phyloP scores from a whole-genome alignment of 1,140 invertebrate genomes.

The Caenorhabditis latens region DNA sequence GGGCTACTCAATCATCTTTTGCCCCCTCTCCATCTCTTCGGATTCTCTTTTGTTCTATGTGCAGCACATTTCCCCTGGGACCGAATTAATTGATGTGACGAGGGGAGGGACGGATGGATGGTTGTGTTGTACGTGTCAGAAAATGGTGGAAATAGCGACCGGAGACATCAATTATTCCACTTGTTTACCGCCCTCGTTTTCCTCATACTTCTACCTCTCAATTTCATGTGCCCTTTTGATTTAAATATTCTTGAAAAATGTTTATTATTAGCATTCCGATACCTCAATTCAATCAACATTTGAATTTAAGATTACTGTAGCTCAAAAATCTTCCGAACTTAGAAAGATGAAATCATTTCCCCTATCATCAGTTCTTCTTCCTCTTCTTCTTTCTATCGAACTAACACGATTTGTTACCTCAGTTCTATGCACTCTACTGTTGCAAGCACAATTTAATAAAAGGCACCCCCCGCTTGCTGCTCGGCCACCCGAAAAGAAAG shows the following conservation, averaged over 20 bases:
- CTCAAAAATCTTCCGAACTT: too few species aligned
- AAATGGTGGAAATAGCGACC: conserved; percentile 57
- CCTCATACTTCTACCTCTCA: background rate
- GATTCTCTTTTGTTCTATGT: conserved; percentile 49
- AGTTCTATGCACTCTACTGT: conserved; percentile 6
- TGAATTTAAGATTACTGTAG: too few species aligned
- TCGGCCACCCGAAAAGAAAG: conserved; percentile 38
- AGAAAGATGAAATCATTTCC: too few species aligned
- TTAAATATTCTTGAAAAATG: background rate
- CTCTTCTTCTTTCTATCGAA: too few species aligned
- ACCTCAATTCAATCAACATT: too few species aligned
- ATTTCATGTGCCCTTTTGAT: background rate
- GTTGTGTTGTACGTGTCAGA: conserved; percentile 55
- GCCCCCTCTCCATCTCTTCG: background rate
- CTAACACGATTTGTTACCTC: background rate
- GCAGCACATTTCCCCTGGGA: conserved; percentile 49
- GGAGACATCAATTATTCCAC: conserved; percentile 45
- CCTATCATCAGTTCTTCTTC: too few species aligned
- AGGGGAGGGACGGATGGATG: conserved; percentile 15
- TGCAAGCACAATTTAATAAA: conserved; percentile 44
- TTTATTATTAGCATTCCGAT: too few species aligned
- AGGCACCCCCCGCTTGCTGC: conserved; percentile 1
- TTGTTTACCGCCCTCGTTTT: conserved; percentile 35
- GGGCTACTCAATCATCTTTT: conserved; percentile 41
- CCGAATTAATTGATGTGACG: conserved; percentile 56